These are phyloP conservation scores for Eupithecia abbreviata DNA, from an alignment of 2,888 invertebrate species.

Conservation along the genomic window DNA sequence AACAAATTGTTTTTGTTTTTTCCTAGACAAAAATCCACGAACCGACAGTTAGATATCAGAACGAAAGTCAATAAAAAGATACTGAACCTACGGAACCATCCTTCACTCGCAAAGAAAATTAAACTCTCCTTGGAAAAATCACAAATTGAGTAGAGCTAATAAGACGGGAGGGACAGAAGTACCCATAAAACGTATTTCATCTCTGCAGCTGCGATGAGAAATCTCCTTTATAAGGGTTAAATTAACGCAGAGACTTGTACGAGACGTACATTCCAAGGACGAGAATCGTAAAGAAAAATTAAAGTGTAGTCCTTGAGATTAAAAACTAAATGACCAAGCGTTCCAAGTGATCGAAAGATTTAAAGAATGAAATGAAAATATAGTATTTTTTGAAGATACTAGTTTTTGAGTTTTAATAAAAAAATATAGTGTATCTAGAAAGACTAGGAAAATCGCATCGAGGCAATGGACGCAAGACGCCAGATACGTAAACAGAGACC, in stretches of 20 bases:
- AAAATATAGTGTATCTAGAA: too few relatives aligned
- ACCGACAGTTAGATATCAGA: too few relatives aligned
- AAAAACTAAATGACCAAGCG: not conserved
- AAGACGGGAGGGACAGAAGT: constrained; percentile 17
- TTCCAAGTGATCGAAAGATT: too few relatives aligned
- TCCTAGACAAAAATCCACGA: too few relatives aligned
- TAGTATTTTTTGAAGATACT: not conserved
- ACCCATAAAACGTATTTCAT: constrained; percentile 11
- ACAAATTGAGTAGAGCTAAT: constrained; percentile 20
- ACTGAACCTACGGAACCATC: constrained; percentile 6
- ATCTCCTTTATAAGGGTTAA: constrained; percentile 2
- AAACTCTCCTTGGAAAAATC: constrained; percentile 20
- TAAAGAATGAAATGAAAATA: not conserved
- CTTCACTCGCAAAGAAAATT: not conserved
- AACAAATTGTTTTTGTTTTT: too few relatives aligned
- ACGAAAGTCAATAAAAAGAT: not conserved
- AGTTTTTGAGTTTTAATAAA: not conserved
- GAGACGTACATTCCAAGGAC: not conserved
- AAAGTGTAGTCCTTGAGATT: not conserved
- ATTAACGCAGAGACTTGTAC: not conserved
- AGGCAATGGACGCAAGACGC: too few relatives aligned
- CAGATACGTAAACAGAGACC: too few relatives aligned
- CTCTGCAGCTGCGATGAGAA: not conserved
- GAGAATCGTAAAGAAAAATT: not conserved
- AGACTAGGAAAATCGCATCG: too few relatives aligned